A percentile compares a stretch with the other conserved stretches of the same genome.
phyloP scores from a whole-genome alignment of 2,888 invertebrate species.

The Rosalia funebris region DNA sequence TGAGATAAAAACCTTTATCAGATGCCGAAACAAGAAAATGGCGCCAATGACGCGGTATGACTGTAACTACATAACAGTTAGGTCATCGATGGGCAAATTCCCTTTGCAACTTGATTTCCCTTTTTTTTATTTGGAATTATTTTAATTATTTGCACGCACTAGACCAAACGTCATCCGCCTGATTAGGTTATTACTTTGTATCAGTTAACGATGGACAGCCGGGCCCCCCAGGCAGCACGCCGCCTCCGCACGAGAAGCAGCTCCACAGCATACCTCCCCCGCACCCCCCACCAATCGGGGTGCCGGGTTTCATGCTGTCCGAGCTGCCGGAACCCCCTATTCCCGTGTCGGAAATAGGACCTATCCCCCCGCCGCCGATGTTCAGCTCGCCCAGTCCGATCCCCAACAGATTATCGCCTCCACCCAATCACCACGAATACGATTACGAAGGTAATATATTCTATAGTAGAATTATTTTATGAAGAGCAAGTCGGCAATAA shows the following conservation, averaged over 20 bases:
- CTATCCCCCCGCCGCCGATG: conserved; percentile 87
- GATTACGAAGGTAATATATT: conserved; percentile 73
- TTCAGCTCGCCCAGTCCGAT: conserved; percentile 90
- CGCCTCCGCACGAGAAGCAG: conserved; percentile 61
- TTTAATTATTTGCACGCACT: too few species aligned
- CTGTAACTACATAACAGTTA: too few species aligned
- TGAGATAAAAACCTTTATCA: too few species aligned
- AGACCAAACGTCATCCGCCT: too few species aligned
- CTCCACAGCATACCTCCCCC: conserved; percentile 54
- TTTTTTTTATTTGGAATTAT: too few species aligned
- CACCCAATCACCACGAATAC: conserved; percentile 64
- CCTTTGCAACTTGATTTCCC: too few species aligned
- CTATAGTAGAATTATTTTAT: too few species aligned
- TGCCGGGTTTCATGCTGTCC: conserved; percentile 73
- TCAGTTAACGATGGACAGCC: conserved; percentile 71
- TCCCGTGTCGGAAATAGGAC: conserved; percentile 91
- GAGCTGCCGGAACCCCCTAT: conserved; percentile 93
- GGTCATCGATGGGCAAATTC: too few species aligned
- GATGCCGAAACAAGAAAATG: too few species aligned
- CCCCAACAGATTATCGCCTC: conserved; percentile 61
- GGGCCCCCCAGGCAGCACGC: conserved; percentile 62
- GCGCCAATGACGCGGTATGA: too few species aligned
- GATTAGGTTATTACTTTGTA: too few species aligned
- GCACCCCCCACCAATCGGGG: conserved; percentile 34
- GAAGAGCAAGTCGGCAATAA: too few species aligned